phyloP scores from a whole-genome alignment of 2,797 vertebrate genomes.

The Sebastes taczanowskii region DNA sequence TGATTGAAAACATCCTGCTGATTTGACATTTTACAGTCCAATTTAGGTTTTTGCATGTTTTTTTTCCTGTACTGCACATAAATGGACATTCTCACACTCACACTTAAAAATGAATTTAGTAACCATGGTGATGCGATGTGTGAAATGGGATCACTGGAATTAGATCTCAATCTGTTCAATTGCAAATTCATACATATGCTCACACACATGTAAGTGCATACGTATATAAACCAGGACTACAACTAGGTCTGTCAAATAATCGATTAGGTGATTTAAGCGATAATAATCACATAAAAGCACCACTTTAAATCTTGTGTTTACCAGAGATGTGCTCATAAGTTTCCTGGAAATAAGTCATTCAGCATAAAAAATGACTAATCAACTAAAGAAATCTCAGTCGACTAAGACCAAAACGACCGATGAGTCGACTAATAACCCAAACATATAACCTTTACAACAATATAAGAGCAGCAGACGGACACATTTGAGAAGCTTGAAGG shows the following conservation, averaged over 20 bases:
- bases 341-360: too few relatives aligned
- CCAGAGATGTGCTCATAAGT: too few relatives aligned
- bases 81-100: not conserved
- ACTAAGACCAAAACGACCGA: too few relatives aligned
- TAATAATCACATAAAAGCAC: too few relatives aligned
- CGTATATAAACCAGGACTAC: not conserved
- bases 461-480: not conserved
- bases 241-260: not conserved
- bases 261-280: too few relatives aligned
- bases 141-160: not conserved
- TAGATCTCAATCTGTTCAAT: not conserved
- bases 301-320: too few relatives aligned
- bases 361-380: too few relatives aligned
- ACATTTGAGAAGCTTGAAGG: not conserved
- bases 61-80: not conserved
- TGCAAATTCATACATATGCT: not conserved
- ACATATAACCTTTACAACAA: not conserved
- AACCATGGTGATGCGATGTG: not conserved
- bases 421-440: rapidly evolving
- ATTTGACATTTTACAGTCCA: not conserved
- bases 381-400: too few relatives aligned
- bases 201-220: not conserved
- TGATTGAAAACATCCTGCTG: not conserved
- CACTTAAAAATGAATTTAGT: not conserved
- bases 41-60: not conserved